Base-by-base conservation (phyloP, 2,888 invertebrate genomes). In the Pyralis farinalis region DNA sequence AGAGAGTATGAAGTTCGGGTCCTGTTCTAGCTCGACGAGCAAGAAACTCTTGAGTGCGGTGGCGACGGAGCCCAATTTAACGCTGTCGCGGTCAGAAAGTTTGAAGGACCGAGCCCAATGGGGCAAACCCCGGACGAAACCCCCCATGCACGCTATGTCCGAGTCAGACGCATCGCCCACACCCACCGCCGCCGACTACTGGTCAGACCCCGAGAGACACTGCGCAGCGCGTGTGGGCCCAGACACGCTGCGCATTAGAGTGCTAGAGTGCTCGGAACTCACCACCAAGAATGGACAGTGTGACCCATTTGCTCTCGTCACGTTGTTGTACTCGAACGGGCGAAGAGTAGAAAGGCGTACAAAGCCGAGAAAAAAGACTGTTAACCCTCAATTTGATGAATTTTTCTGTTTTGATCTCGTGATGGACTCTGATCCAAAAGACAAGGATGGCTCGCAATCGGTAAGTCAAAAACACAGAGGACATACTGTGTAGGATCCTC, bases 261-360 rank as follows among this genome's bases (percentile, higher is more conserved):
- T 97, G 46, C 91, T 94, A 53, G 96, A 96, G 81, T 97, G 97
- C 82, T 93, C 94, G 51, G 97, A 97, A 79, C 91, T 97, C 73
- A 95, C 96, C 49, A 93, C 96, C 54, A 96, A 95, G 75, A 96
- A 96, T 82, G 96, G 97, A 59, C 93, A 95, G 62, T 97, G 97
- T 89, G 97, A 97, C 86, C 97, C 97, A 8, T 97, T 94, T 82
- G 96, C 96, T 53, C 91, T 94, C 56, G 93, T 96, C 64, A 93
- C 94, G 37, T 93, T 96, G 43, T 90, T 93, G 46, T 95, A 95
- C 80, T 93, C 94, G 46, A 96, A 96, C 81, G 94, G 94, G 47
- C 94, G 95, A 72, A 92, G 93, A 81, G 92, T 95, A 59, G 91
- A 93, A 54, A 94, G 94, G 75, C 92, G 95, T 69, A 97, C 97